A percentile compares a stretch with the other conserved stretches of the same genome.
Conservation (phyloP, 2,888 invertebrate genomes). For the Lasioglossum malachurum region DNA sequence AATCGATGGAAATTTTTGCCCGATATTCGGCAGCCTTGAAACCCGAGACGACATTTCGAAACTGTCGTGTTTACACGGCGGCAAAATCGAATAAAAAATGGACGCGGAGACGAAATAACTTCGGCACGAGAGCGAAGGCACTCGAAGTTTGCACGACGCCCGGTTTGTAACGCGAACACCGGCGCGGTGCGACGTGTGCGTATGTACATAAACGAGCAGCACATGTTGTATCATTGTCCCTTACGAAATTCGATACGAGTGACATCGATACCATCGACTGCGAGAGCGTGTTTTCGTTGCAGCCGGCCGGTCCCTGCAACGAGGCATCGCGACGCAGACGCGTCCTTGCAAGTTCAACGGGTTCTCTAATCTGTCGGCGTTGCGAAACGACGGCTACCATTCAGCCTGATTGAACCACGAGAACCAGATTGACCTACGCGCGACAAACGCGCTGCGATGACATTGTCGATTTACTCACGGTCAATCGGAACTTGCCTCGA, state of each 20-base stretch:
- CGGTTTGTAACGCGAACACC: conserved; percentile 44
- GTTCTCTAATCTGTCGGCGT: conserved; percentile 5
- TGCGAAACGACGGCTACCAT: background rate
- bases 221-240: conserved; percentile 53
- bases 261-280: conserved; percentile 66
- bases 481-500: background rate
- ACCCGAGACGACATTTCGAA: conserved; percentile 9
- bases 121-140: conserved; percentile 59
- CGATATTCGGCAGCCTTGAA: background rate
- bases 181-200: conserved; percentile 21
- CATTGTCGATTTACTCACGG: background rate
- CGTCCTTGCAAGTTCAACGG: conserved; percentile 17
- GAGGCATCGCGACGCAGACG: conserved; percentile 27
- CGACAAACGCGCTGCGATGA: background rate
- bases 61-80: background rate
- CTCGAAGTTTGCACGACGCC: conserved; percentile 48
- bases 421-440: conserved; percentile 3
- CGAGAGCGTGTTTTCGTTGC: conserved; percentile 61
- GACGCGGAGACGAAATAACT: conserved; percentile 43
- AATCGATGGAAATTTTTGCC: background rate
- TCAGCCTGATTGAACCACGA: conserved; percentile 12
- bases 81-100: background rate
- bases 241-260: conserved; percentile 66
- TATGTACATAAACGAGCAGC: background rate
- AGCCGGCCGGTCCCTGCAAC: conserved; percentile 37